Percentiles rank a stretch among this genome's conserved stretches.
These are phyloP conservation scores for Drosophila cracens DNA, from an alignment of 2,888 invertebrate genomes.

Conservation along the genomic window DNA sequence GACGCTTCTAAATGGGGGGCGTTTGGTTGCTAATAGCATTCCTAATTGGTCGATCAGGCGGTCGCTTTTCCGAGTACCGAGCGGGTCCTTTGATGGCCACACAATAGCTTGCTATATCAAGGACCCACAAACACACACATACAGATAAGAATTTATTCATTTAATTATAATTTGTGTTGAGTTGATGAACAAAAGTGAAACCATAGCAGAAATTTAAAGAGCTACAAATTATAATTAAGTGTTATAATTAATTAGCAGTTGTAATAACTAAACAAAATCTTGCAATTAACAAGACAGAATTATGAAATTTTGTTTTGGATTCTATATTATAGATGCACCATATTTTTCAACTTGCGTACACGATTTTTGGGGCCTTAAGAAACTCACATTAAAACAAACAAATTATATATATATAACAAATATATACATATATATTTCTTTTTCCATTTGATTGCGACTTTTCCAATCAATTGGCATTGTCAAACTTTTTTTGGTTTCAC, in stretches of 20 bases:
- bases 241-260: neutral
- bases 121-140: conserved; percentile 47
- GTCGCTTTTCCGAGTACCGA: conserved; percentile 44
- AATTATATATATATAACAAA: neutral
- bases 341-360: neutral
- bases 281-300: neutral
- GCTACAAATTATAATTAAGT: neutral
- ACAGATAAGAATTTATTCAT: conserved; percentile 11
- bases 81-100: conserved; percentile 56
- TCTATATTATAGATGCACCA: neutral
- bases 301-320: neutral
- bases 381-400: neutral
- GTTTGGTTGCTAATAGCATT: conserved; percentile 66
- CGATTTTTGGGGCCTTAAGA: neutral
- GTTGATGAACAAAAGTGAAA: conserved; percentile 1
- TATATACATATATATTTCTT: neutral
- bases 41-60: conserved; percentile 62
- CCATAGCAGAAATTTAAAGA: neutral
- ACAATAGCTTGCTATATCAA: conserved; percentile 8
- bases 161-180: conserved; percentile 2
- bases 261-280: neutral
- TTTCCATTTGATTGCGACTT: conserved; percentile 23
- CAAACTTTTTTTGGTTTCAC: conserved; percentile 26
- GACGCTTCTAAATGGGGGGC: conserved; percentile 46
- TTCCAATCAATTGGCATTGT: conserved; percentile 51